phyloP scores from a whole-genome alignment of 1,140 invertebrate genomes.

The Drosophila arizonae region DNA sequence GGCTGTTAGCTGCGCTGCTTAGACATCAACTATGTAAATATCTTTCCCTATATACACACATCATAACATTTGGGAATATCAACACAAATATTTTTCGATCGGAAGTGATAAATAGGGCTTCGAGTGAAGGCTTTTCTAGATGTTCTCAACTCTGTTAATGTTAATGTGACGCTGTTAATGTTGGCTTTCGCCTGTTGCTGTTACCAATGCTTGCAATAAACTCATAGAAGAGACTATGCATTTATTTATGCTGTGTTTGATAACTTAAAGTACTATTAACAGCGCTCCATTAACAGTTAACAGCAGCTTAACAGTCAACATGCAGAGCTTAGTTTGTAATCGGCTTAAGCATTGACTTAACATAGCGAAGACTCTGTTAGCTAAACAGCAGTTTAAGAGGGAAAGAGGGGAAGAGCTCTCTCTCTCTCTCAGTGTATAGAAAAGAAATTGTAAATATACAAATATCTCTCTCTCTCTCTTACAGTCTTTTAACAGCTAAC shows the following conservation, averaged over 20 bases:
- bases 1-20: not conserved
- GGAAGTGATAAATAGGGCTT: too few species aligned
- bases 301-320: constrained; percentile 4
- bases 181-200: constrained; percentile 1
- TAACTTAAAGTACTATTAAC: not conserved
- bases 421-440: too few species aligned
- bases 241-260: too few species aligned
- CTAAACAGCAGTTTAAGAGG: too few species aligned
- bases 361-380: too few species aligned
- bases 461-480: too few species aligned
- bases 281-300: constrained; percentile 2
- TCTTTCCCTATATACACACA: not conserved
- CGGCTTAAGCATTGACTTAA: too few species aligned
- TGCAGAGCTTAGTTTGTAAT: too few species aligned
- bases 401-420: too few species aligned
- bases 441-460: too few species aligned
- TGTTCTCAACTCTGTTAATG: not conserved
- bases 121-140: not conserved
- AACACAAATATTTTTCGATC: not conserved
- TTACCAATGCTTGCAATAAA: not conserved
- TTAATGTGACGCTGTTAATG: constrained; percentile 7
- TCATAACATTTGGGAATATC: not conserved
- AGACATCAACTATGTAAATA: constrained; percentile 4
- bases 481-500: not conserved
- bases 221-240: too few species aligned